Evolutionary conservation across 1,140 invertebrate species (phyloP).

Genomic region (Ceratosolen solmsi): DNA sequence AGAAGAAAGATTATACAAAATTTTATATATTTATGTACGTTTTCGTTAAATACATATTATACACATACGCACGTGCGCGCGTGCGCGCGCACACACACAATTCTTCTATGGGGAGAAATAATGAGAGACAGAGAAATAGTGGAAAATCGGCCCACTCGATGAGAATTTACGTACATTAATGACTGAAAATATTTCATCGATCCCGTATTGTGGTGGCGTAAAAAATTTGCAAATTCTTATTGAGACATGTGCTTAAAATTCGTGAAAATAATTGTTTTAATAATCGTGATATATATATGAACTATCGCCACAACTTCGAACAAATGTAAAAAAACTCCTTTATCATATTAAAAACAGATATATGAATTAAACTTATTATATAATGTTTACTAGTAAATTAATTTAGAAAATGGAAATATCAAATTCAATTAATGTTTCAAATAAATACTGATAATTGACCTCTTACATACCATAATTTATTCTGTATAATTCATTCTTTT

Average conservation of each 20-base stretch:
- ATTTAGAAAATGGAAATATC: constrained; percentile 24
- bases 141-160: constrained; percentile 46
- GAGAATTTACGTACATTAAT: constrained; percentile 46
- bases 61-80: neutral
- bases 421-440: constrained; percentile 34
- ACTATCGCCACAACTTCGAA: neutral
- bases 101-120: neutral
- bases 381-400: neutral
- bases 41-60: too few species aligned
- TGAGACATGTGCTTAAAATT: constrained; percentile 64
- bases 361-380: neutral
- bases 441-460: neutral
- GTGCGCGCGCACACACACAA: neutral
- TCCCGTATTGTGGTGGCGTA: constrained; percentile 49
- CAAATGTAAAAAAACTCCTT: neutral
- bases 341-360: neutral
- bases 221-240: constrained; percentile 60
- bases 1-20: neutral
- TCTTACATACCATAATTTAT: neutral
- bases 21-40: neutral
- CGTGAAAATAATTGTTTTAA: constrained; percentile 37
- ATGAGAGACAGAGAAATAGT: neutral
- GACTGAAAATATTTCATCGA: constrained; percentile 54
- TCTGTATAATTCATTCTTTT: constrained; percentile 7
- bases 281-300: neutral